Base-by-base conservation (phyloP, 2,113 vertebrate species). In the Paralichthys olivaceus region DNA sequence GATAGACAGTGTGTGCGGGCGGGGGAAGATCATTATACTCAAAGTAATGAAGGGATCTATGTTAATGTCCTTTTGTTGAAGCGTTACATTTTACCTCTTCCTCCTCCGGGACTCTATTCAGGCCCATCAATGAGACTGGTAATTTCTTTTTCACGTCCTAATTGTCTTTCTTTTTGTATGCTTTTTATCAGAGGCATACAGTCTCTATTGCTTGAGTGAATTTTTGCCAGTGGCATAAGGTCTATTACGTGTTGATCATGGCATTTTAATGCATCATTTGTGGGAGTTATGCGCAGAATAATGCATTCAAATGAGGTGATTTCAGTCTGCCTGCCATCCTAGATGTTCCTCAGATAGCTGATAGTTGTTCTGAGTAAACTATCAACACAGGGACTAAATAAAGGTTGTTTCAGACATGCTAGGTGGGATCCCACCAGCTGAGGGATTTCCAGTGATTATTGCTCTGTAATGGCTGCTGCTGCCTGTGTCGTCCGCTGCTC, bases 81-180 rank as follows among this genome's bases (percentile, higher is more conserved):
- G 79, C 49, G 4, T 77, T 80, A 90, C 69, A 77, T 84, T 84
- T 84, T 83, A 79, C 78, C 72, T 81, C 71, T 61, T 78, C 77
- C 65, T 86, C 87, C 77, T 69, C 32, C 5, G 83, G 85, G 87
- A 88, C 56, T 84, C 75, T 66, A 75, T 86, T 86, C 75, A 87
- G 51, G n/a, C 58, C 59, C 80, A 72, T 91, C 81, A 85, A 61
- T 81, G 79, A 89, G 75, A 47, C 63, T 57, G 61, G 34, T 88
- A 66, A 90, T 92, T 87, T 85, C 63, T 87, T 87, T 72, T 72
- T 56, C 78, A 76, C 55, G 0, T 81, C 87, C 73, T 86, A 84
- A 90, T 91, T 79, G 80, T 83, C 80, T 83, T 83, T 77, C 81
- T 88, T 86, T 87, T 90, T 88, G 80, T 87, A 63, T 84, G 79